Conservation (phyloP, 2,113 vertebrate species). For the Oreochromis niloticus region DNA sequence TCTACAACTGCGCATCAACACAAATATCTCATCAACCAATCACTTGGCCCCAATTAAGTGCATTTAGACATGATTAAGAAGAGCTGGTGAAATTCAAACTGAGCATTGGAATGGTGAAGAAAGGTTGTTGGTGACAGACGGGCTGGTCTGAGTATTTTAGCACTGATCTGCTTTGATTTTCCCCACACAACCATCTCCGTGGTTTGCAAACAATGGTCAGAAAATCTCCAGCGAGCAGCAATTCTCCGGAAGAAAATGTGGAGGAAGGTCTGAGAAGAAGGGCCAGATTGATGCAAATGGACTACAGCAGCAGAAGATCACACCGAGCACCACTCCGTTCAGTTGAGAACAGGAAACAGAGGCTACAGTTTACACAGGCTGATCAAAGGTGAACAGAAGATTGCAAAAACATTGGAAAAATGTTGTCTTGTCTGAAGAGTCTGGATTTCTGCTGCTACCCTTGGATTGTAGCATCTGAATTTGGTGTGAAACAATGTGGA, state of each 20-base stretch:
- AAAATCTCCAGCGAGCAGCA: not conserved
- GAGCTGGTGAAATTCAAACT: not conserved
- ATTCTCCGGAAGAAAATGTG: not conserved
- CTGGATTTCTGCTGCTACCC: not conserved
- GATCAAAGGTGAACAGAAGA: not conserved
- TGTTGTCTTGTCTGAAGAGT: not conserved
- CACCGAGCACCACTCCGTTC: not conserved
- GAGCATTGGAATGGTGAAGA: not conserved
- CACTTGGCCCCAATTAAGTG: not conserved
- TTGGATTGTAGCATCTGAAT: not conserved
- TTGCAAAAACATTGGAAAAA: not conserved
- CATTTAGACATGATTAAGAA: not conserved
- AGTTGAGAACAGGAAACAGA: not conserved
- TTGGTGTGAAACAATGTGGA: not conserved
- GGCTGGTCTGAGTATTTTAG: not conserved
- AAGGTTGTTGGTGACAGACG: not conserved
- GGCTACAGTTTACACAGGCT: not conserved
- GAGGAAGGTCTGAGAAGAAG: not conserved
- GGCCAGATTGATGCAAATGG: not conserved
- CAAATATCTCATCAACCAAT: not conserved
- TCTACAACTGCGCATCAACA: not conserved
- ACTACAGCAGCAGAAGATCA: not conserved
- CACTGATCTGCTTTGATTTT: not conserved
- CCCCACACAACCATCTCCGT: not conserved
- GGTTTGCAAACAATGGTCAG: not conserved